Evolutionary conservation across 37 sponge, comb jelly and placozoan genomes (phyloP).

Genomic region (Eunapius fragilis): DNA sequence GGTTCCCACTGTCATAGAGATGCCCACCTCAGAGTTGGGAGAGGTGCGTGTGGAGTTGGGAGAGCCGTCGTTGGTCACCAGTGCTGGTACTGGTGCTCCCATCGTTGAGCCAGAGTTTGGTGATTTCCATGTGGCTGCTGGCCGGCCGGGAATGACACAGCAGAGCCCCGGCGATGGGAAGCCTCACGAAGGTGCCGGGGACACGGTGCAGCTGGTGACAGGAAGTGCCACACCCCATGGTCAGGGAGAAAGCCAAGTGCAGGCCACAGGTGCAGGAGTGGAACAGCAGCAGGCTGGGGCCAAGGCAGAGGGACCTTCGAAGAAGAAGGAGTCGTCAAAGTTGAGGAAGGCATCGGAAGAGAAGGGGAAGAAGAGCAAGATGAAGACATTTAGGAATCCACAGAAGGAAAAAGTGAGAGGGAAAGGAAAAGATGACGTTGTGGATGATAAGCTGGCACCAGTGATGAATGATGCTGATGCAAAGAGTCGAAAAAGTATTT

Average conservation of each 20-base stretch:
- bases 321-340: constrained; percentile 1
- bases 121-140: not conserved
- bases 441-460: not conserved
- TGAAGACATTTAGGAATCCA: not conserved
- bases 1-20: not conserved
- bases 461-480: not conserved
- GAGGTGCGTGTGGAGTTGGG: not conserved
- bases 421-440: not conserved
- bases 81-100: not conserved
- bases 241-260: no score
- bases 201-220: not conserved
- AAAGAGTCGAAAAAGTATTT: not conserved
- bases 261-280: not conserved
- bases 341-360: not conserved
- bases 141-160: not conserved
- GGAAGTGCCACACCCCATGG: not conserved
- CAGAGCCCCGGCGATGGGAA: not conserved
- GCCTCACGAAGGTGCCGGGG: not conserved
- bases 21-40: not conserved
- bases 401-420: constrained; percentile 4
- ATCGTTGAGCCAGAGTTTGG: not conserved
- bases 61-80: not conserved
- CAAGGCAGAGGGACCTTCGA: not conserved
- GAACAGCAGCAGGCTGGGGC: not conserved
- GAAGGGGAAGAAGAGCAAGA: constrained; percentile 1